Base-by-base conservation (phyloP, 2,797 vertebrate genomes). In the Melanogrammus aeglefinus region DNA sequence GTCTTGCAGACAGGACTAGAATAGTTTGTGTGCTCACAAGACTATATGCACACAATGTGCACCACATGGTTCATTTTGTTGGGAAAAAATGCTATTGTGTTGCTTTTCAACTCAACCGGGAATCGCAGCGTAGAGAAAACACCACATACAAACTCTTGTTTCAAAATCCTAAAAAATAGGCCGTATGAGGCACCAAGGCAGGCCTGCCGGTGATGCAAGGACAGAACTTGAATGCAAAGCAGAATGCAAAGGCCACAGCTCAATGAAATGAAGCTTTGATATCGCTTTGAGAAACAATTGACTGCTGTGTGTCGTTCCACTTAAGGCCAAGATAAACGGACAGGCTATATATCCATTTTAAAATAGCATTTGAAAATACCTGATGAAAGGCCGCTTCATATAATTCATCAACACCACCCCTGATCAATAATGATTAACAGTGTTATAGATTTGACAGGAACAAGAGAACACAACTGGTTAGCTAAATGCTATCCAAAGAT, bases 201-300 rank as follows among this genome's bases (percentile, higher is more conserved):
- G 75, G 31, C 33, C 71, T 77, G 77, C 75, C 5, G 35, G 77
- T 71, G 74, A 82, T 79, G 41, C 74, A 74, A 69, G 35, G 14
- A 31, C 66, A 41, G 21, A 79, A 80, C 81, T 87, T 85, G 79
- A 87, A 94, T 91, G 92, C 92, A 95, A 94, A 94, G 88, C 80
- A 91, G 90, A 76, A 94, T 94, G 94, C 93, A 95, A 94, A 95
- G 89, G 35, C 21, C 71, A 74, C 77, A 82, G 86, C 80, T 79
- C 75, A 71, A 78, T 35, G 81, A 87, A 86, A 92, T 90, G 75
- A 82, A 74, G 92, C 79, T 75, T 79, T 63, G 2, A 88, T 90
- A 92, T 94, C 82, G 90, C 87, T 91, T 83, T 82, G 79, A 80
- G 81, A 78, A 71, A 86, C 91, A 86, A 93, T 92, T 85, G 81